Percentiles rank a stretch among this genome's conserved stretches.
These are phyloP conservation scores for Drosophila ficusphila DNA, from an alignment of 1,140 invertebrate species.

Conservation along the genomic window DNA sequence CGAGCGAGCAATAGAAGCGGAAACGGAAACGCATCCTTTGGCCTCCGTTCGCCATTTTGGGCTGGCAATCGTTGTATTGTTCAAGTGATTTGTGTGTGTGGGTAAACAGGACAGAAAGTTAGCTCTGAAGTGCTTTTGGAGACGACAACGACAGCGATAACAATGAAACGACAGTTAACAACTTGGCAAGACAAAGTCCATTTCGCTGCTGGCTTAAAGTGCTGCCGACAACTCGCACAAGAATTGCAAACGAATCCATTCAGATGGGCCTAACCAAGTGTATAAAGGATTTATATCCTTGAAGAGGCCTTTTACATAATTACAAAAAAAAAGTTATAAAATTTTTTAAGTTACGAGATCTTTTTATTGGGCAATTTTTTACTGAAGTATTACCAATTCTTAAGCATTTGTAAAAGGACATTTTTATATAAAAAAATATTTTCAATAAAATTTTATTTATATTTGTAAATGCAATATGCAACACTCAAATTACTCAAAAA, in stretches of 20 bases:
- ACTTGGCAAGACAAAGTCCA: slow-evolving; percentile 65
- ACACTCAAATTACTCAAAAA: too few relatives aligned
- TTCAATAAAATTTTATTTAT: too few relatives aligned
- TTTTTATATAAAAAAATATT: too few relatives aligned
- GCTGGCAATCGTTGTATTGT: slow-evolving; percentile 27
- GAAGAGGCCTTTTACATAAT: neutral
- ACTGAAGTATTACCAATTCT: too few relatives aligned
- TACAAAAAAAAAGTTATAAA: neutral
- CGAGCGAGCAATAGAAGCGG: slow-evolving; percentile 23
- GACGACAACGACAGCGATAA: slow-evolving; percentile 66
- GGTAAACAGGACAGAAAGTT: slow-evolving; percentile 28
- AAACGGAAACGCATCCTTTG: slow-evolving; percentile 32
- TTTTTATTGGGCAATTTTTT: neutral
- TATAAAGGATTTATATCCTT: slow-evolving; percentile 14
- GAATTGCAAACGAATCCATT: slow-evolving; percentile 18
- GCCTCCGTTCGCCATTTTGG: slow-evolving; percentile 39
- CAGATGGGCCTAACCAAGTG: slow-evolving; percentile 26
- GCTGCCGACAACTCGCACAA: slow-evolving; percentile 41
- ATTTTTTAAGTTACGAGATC: too few relatives aligned
- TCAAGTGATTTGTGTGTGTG: slow-evolving; percentile 17
- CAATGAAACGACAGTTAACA: slow-evolving; percentile 68
- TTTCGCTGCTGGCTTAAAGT: slow-evolving; percentile 43
- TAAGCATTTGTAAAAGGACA: too few relatives aligned
- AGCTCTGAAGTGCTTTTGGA: slow-evolving; percentile 48
- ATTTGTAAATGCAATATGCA: too few relatives aligned